A percentile compares a stretch with the other conserved stretches of the same genome.
These are phyloP conservation scores for Ranitomeya imitator DNA, from an alignment of 2,113 vertebrate species.

Conservation along the genomic window DNA sequence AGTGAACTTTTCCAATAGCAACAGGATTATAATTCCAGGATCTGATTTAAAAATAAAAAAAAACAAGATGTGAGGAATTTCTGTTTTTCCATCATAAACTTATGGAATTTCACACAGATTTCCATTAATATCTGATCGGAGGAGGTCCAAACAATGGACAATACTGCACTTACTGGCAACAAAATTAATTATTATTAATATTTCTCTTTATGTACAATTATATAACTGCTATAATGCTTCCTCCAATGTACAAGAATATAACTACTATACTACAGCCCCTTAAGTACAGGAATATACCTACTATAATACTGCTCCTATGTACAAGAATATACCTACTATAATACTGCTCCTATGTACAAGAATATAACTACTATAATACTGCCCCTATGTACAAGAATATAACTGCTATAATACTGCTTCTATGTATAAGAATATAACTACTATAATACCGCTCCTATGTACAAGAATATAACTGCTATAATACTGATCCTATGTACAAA, in stretches of 20 bases:
- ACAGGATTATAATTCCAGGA: neutral
- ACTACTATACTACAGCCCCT: neutral
- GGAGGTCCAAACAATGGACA: neutral
- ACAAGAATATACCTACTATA: constrained; percentile 17
- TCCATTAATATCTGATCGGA: no score
- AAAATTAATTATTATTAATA: neutral
- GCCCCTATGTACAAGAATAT: neutral
- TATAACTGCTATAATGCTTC: constrained; percentile 1
- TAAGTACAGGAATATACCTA: constrained; percentile 2
- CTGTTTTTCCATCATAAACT: no score
- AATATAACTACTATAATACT: constrained; percentile 6
- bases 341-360: neutral
- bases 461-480: neutral
- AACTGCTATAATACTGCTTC: neutral
- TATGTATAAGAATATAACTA: neutral
- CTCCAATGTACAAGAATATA: neutral
- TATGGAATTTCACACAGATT: no score
- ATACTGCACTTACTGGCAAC: neutral
- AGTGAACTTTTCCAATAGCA: neutral
- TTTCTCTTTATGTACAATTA: neutral
- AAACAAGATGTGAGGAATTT: no score
- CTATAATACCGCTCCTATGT: neutral
- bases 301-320: neutral
- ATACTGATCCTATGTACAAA: neutral
- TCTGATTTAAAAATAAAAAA: neutral